Evolutionary conservation across 2,113 vertebrate species (phyloP).

Genomic region (Onychostoma macrolepis): DNA sequence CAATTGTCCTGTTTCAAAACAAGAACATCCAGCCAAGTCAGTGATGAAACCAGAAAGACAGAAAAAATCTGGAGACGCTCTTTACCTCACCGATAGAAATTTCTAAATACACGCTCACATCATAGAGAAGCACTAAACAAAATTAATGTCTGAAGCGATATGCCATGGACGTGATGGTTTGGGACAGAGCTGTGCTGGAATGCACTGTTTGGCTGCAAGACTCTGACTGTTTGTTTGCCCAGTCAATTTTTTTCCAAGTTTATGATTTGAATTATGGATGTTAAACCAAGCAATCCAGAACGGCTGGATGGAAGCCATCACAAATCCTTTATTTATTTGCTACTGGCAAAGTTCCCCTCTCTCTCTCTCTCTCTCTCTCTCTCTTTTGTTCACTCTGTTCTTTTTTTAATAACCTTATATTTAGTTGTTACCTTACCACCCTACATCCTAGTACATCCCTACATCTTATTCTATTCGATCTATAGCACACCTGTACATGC

Average conservation of each 20-base stretch:
- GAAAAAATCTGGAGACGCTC: constrained; percentile 25
- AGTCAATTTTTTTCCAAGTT: constrained; percentile 63
- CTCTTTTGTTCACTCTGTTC: neutral
- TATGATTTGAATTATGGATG: constrained; percentile 65
- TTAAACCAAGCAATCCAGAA: constrained; percentile 56
- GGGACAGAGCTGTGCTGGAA: constrained; percentile 52
- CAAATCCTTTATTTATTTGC: constrained; percentile 56
- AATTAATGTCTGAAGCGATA: constrained; percentile 8
- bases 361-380: constrained; percentile 16
- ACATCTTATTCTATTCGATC: no score
- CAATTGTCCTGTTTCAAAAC: constrained; percentile 88
- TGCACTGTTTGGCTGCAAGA: constrained; percentile 20
- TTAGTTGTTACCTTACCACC: no score
- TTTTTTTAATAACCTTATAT: no score
- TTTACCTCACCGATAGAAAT: neutral
- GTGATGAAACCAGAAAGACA: neutral
- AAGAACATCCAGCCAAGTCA: constrained; percentile 31
- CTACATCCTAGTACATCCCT: no score
- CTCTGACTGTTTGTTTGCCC: constrained; percentile 61
- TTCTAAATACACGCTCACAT: constrained; percentile 1
- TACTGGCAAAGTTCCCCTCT: constrained; percentile 59
- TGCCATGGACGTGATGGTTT: constrained; percentile 9
- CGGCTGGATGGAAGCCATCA: constrained; percentile 55
- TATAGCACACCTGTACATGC: no score
- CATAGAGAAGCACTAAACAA: constrained; percentile 33